Evolutionary conservation across 1,140 invertebrate genomes (phyloP), one percentile per base, ranked within the genome.

Genomic region (Anoplophora glabripennis): DNA sequence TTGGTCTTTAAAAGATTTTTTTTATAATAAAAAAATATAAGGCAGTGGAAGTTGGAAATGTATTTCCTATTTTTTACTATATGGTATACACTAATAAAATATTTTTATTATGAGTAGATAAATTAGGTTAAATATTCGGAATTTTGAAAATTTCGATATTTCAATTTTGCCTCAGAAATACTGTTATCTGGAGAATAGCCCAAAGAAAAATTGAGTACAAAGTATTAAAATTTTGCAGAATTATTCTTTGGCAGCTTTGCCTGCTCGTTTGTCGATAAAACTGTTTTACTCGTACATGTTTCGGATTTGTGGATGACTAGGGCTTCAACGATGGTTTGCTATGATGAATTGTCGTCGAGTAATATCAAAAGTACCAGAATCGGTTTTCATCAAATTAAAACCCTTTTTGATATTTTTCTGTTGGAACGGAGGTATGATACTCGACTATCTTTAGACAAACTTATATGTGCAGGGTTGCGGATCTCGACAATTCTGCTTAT

Each of bases 121-220:
- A 28, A 28, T 28, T 28, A 42, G 41, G 12, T 14, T 42, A 12
- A 42, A 42, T 42, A 42, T 42, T 42, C 41, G 5, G 21, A 28
- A 28, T 42, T 11, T 15, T 15, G 12, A 14, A 15, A 42, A 42
- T 42, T 15, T 42, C 17, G 14, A 1, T 7, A 40, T 17, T 42
- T 42, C 10, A 42, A n/a, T 42, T 49, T 36, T 34, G 11, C 17
- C 28, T 3, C 17, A 7, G 42, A 17, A 45, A 10, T 45, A 15
- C 21, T 15, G 34, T 35, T 54, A 44, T n/a, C 12, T 45, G 11
- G 12, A 54, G 9, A 54, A 54, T 10, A 35, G 52, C 52, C 52
- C 52, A 54, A 54, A 54, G 52, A 54, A 54, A 54, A 54, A 44
- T 54, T 44, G 8, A 54, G 52, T 54, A 54, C 52, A 54, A 54